Base-by-base conservation (phyloP, 2,113 vertebrate genomes). In the Perca schrenkii region DNA sequence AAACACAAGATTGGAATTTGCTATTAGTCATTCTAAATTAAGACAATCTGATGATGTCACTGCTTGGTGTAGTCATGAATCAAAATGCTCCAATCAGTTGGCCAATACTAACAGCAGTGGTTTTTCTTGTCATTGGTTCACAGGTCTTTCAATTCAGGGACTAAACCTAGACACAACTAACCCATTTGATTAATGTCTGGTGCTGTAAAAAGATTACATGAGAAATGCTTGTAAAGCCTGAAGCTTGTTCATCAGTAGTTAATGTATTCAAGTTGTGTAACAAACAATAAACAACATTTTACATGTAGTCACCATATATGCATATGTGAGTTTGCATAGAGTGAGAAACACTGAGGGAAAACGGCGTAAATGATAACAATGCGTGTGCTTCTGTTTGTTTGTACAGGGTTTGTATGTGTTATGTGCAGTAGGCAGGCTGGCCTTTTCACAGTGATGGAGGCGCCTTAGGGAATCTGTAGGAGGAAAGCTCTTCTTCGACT, bases 381-480 rank as follows among this genome's bases (percentile, higher is more conserved):
- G 10, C 72, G 53, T 54, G n/a, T 73, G 70, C 7, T 14, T 81
- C 16, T 85, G 69, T 88, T 58, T 83, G 73, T 81, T 83, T 84
- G 19, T 36, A 31, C 25, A 61, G 54, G 15, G 8, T 58, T 61
- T 80, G 54, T 52, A 62, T 79, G 73, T 75, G 79, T 82, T 89
- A 53, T 84, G 65, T 84, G 67, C 84, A 76, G 84, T 73, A n/a
- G 80, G 88, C 72, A 71, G 77, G 34, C 77, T 58, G 72, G 74
- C 85, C 87, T 81, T 88, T 81, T 83, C 86, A 67, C 74, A 84
- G 52, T 43, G 43, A 91, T 74, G 71, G 68, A 8, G 3, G 71
- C 36, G 80, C 89, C 90, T 83, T 40, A 4, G 91, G 88, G 92
- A 92, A 86, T 83, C 69, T 88, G 92, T 92, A 70, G 92, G 92